Base-by-base conservation (phyloP, 2,113 vertebrate genomes). In the Cyprinus carpio region DNA sequence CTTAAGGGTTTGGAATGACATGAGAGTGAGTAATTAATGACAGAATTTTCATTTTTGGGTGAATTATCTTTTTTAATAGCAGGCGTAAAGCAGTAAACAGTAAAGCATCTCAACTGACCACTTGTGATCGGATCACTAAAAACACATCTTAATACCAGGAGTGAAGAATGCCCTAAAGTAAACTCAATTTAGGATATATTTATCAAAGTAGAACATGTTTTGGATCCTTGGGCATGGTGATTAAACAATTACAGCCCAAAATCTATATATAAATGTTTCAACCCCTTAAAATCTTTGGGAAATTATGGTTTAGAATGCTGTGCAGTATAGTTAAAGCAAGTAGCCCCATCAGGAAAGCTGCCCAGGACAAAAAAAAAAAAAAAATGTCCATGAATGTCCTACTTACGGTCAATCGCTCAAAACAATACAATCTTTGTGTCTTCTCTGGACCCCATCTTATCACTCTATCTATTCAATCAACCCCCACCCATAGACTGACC, bases 401-500 rank as follows among this genome's bases (percentile, higher is more conserved):
- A 81, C 62, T 51, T 67, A 11, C 4, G 15, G 74, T 29, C 13
- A 76, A 31, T 29, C 49, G 10, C 15, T 54, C 15, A 54, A 6
- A 75, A 49, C 49, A 37, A 65, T n/a, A n/a, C 34, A 46, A 37
- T 72, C 15, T 64, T 34, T 64, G 64, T 25, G 37, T 75, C 23
- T 81, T 49, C 71, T 60, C 10, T 25, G 6, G 6, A 46, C 2
- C n/a, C 18, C 16, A 83, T 67, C 49, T 83, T 46, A 69, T 40
- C 18, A 77, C 1, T 34, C 40, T 25, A 60, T 31, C 27, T 40
- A 78, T 81, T 58, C 31, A 82, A 54, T 49, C 72, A 72, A 25
- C 65, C 67, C 46, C 29, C 71, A 37, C 65, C 23, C 81, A 83
- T 5, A 82, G 46, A 82, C 65, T 54, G 64, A 37, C 64, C 31